Evolutionary conservation across 2,888 invertebrate genomes (phyloP).

Genomic region (Lasioglossum figueresi): DNA sequence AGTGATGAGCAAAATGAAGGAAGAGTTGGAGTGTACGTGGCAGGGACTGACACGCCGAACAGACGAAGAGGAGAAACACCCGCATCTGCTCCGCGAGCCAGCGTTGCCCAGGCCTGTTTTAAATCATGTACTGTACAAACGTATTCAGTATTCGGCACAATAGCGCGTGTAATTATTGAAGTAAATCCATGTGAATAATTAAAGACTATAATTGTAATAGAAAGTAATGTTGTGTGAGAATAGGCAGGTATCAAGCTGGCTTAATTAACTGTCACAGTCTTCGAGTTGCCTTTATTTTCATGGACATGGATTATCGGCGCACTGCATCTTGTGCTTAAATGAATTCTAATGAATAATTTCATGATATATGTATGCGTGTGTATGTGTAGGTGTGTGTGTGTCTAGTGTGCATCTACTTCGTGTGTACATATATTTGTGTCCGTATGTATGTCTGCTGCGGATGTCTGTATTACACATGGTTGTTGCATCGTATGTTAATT

Average conservation of each 20-base stretch:
- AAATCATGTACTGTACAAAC: conserved; percentile 75
- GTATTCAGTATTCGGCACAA: conserved; percentile 69
- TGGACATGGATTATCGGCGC: conserved; percentile 68
- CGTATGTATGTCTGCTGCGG: background rate
- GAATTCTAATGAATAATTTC: conserved; percentile 70
- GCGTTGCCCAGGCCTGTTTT: conserved; percentile 14
- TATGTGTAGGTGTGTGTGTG: background rate
- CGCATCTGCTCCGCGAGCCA: no score
- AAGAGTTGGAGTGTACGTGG: no score
- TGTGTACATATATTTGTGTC: background rate
- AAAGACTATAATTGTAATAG: conserved; percentile 73
- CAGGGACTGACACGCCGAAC: no score
- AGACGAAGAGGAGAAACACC: no score
- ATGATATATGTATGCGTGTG: conserved; percentile 43
- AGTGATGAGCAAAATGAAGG: no score
- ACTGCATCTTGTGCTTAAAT: conserved; percentile 62
- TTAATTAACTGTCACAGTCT: conserved; percentile 81
- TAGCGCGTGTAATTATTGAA: conserved; percentile 69
- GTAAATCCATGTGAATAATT: conserved; percentile 76
- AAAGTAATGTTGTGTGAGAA: conserved; percentile 76
- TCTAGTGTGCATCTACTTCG: background rate
- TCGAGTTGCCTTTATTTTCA: conserved; percentile 74
- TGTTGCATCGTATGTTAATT: conserved; percentile 67
- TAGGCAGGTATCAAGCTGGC: conserved; percentile 84
- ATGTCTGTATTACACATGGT: conserved; percentile 31